These are phyloP conservation scores for Atopsyche davidsoni DNA, from an alignment of 1,140 invertebrate genomes.

Conservation along the genomic window DNA sequence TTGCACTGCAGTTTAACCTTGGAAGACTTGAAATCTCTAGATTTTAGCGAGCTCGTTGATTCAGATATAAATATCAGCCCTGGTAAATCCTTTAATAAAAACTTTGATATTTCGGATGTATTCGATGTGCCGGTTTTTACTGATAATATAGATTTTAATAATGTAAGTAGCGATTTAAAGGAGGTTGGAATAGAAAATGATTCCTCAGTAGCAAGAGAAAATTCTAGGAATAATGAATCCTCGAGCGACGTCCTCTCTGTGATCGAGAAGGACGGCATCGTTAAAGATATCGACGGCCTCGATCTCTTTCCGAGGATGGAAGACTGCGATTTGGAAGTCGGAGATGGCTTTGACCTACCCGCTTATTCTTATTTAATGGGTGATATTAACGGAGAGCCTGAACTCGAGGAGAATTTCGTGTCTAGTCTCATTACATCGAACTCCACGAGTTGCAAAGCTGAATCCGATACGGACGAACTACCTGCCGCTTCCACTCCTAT, in stretches of 20 bases:
- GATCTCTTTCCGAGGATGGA: constrained; percentile 15
- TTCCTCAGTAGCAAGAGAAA: no score
- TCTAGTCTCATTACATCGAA: constrained; percentile 9
- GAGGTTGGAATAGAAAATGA: no score
- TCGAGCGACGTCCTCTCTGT: constrained; percentile 6
- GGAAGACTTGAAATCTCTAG: constrained; percentile 23
- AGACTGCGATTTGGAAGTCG: constrained; percentile 14
- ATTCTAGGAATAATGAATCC: no score
- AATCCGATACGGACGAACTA: neutral
- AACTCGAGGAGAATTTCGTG: constrained; percentile 3
- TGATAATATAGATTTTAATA: constrained; percentile 7
- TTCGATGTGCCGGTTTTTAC: constrained; percentile 11
- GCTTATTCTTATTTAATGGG: constrained; percentile 27
- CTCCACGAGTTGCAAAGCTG: neutral
- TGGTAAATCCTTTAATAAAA: constrained; percentile 22
- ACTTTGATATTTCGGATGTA: constrained; percentile 21
- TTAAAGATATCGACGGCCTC: constrained; percentile 15
- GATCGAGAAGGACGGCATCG: constrained; percentile 10
- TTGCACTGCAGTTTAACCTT: constrained; percentile 20
- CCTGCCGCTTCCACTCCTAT: constrained; percentile 6
- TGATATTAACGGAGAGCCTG: constrained; percentile 5
- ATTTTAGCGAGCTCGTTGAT: constrained; percentile 22
- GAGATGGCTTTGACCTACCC: constrained; percentile 25
- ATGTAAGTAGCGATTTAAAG: no score
- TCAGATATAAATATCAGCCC: constrained; percentile 16